These are phyloP conservation scores for Diachasmimorpha longicaudata DNA, from an alignment of 1,140 invertebrate genomes.

Conservation along the genomic window DNA sequence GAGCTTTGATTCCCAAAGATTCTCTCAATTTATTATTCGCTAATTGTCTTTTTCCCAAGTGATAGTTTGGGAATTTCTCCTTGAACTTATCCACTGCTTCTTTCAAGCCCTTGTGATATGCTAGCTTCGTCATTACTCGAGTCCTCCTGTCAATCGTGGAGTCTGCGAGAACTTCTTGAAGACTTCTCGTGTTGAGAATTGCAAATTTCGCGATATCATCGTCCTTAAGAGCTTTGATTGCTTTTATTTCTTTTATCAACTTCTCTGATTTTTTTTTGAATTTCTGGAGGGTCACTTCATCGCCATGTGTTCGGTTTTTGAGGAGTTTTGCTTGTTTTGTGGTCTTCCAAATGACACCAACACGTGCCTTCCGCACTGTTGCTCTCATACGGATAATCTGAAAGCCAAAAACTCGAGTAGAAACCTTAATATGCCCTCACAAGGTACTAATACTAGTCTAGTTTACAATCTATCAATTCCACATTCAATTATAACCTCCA, in stretches of 20 bases:
- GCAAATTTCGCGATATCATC: constrained; percentile 53
- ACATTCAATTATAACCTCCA: no score
- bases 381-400: constrained; percentile 52
- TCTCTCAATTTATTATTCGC: neutral
- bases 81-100: constrained; percentile 43
- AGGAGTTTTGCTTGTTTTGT: constrained; percentile 43
- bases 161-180: constrained; percentile 42
- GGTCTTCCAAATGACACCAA: constrained; percentile 44
- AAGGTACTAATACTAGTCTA: no score
- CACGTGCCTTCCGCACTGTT: constrained; percentile 40
- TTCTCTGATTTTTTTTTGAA: constrained; percentile 42
- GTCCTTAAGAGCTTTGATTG: constrained; percentile 48
- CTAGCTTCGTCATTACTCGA: constrained; percentile 41
- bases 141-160: constrained; percentile 19
- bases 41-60: constrained; percentile 27
- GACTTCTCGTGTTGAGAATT: constrained; percentile 34
- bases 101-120: constrained; percentile 39
- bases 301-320: constrained; percentile 38
- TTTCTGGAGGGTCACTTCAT: constrained; percentile 44
- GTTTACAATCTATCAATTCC: no score
- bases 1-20: neutral
- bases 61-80: constrained; percentile 50
- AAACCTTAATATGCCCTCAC: no score
- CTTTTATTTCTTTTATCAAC: constrained; percentile 41
- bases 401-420: neutral